Evolutionary conservation across 1,140 invertebrate species (phyloP).

Genomic region (Caenorhabditis inopinata): DNA sequence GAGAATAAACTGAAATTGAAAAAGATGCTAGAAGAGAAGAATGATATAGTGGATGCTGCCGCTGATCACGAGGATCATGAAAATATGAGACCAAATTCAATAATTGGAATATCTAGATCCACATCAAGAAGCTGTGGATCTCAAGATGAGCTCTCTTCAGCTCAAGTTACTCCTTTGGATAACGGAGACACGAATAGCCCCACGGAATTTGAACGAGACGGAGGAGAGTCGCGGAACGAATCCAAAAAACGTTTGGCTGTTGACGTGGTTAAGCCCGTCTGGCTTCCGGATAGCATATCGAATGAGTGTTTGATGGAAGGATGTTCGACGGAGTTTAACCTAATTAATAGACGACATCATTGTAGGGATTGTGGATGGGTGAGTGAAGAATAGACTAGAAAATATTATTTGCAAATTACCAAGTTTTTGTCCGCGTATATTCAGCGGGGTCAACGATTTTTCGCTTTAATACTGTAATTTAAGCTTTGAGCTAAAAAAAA

Average conservation of each 20-base stretch:
- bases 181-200: neutral
- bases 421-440: too few species aligned
- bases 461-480: too few species aligned
- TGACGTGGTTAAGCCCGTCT: slow-evolving; percentile 13
- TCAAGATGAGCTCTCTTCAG: neutral
- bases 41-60: too few species aligned
- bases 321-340: slow-evolving; percentile 18
- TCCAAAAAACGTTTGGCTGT: neutral
- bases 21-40: neutral
- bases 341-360: slow-evolving; percentile 34
- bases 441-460: too few species aligned
- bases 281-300: slow-evolving; percentile 30
- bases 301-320: slow-evolving; percentile 43
- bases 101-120: neutral
- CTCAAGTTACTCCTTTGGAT: neutral
- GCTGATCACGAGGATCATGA: neutral
- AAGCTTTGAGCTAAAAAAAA: too few species aligned
- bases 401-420: too few species aligned
- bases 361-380: slow-evolving; percentile 42
- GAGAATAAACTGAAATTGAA: neutral
- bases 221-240: neutral
- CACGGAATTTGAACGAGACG: neutral
- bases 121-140: neutral
- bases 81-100: neutral
- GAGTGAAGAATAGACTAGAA: too few species aligned